Evolutionary conservation across 2,888 invertebrate genomes (phyloP), one percentile per base, ranked within the genome.

Genomic region (Callinectes sapidus): DNA sequence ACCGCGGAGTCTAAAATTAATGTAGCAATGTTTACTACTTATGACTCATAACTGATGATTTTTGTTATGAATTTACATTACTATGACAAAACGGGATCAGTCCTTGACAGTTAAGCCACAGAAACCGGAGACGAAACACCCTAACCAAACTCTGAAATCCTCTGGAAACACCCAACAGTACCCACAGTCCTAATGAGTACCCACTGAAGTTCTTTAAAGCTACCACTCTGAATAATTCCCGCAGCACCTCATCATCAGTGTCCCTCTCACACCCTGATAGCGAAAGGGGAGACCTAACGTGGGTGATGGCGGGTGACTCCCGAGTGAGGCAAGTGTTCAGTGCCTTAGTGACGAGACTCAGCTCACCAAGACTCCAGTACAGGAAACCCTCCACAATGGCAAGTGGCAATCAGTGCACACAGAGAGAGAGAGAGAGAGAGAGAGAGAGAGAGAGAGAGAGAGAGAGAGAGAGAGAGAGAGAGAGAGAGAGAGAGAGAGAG

Each of bases 281-380:
- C 16, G 35, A 23, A 13, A 81, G 35, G 35, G 16, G 35, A 32
- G 35, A 32, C 35, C 14, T 81, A 2, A 55, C 48, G 39, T 93
- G 93, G 93, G 93, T 77, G 23, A 5, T 93, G 18, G 89, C 87
- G 42, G 93, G 93, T 23, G 93, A 93, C 71, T 93, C 93, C 61
- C 81, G 93, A 42, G 66, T 93, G 91, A 88, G 93, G 39, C 91
- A 91, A 35, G 71, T 93, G n/a, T 93, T 91, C 91, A 91, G 93
- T n/a, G 93, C 91, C 55, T 48, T 93, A n/a, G 90, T 93, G 42
- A 71, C 85, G 0, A 77, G 66, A 16, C 85, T 90, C 32, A 32
- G 18, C 55, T 66, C 90, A 66, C 91, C 91, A 2, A 91, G 93
- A 77, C 86, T 93, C 18, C 85, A 81, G 66, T 93, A 93, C 91